Evolutionary conservation across 2,113 vertebrate species (phyloP).

Genomic region (Pseudorectes ferrugineus): DNA sequence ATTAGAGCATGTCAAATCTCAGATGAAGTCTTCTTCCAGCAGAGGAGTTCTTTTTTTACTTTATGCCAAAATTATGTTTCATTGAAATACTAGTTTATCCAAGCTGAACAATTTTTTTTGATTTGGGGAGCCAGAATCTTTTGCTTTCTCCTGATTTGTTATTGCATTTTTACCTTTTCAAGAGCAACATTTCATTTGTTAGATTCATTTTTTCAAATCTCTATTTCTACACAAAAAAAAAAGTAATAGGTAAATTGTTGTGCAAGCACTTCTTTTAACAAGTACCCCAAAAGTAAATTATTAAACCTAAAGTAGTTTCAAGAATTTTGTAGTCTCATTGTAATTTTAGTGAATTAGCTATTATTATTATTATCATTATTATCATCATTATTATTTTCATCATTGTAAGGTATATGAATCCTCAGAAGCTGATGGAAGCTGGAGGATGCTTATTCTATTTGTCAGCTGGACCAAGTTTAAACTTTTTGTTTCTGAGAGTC

Average conservation of each 20-base stretch:
- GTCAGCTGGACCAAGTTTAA: background rate
- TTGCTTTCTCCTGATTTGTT: background rate
- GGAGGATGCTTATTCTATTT: background rate
- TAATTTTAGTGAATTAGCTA: background rate
- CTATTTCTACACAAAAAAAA: background rate
- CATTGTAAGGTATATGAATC: background rate
- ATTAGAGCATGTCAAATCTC: background rate
- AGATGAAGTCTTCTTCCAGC: background rate
- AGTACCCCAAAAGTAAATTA: background rate
- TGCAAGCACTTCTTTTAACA: background rate
- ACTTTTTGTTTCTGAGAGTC: background rate
- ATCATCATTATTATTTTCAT: background rate
- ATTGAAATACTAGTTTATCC: background rate
- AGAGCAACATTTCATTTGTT: background rate
- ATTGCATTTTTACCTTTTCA: background rate
- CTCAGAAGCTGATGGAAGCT: background rate
- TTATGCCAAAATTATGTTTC: background rate
- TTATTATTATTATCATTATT: background rate
- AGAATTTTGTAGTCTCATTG: background rate
- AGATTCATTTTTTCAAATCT: background rate
- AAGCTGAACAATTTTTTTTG: background rate
- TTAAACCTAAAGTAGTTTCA: background rate
- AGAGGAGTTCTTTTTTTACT: background rate
- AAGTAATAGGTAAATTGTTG: background rate
- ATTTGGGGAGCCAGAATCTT: background rate